Evolutionary conservation across 2,113 vertebrate species (phyloP).

Genomic region (Gorilla gorilla): DNA sequence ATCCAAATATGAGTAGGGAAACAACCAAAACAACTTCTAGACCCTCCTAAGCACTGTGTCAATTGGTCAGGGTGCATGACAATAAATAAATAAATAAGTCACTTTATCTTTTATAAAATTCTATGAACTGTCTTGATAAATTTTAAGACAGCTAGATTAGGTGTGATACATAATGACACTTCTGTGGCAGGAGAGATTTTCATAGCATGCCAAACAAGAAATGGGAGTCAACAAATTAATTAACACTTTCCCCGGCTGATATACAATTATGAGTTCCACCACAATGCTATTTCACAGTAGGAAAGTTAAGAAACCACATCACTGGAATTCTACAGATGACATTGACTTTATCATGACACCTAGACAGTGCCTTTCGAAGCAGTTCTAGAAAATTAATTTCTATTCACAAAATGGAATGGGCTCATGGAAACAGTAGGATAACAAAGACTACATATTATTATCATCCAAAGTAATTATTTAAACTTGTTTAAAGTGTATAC

Average conservation of each 20-base stretch:
- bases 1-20: not conserved
- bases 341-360: not conserved
- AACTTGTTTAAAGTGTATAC: not conserved
- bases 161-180: not conserved
- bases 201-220: not conserved
- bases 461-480: not conserved
- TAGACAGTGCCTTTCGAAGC: not conserved
- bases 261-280: not conserved
- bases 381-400: not conserved
- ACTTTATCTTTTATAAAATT: not conserved
- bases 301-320: not conserved
- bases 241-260: not conserved
- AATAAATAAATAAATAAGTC: not conserved
- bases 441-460: not conserved
- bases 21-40: not conserved
- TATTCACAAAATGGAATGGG: not conserved
- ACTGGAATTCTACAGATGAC: not conserved
- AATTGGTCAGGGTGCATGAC: not conserved
- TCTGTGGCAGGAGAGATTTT: not conserved
- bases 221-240: not conserved
- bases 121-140: not conserved
- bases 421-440: not conserved
- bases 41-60: not conserved
- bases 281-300: not conserved
- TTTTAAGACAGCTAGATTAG: not conserved